Evolutionary conservation across 2,113 vertebrate genomes (phyloP).

Genomic region (Oceanites oceanicus): DNA sequence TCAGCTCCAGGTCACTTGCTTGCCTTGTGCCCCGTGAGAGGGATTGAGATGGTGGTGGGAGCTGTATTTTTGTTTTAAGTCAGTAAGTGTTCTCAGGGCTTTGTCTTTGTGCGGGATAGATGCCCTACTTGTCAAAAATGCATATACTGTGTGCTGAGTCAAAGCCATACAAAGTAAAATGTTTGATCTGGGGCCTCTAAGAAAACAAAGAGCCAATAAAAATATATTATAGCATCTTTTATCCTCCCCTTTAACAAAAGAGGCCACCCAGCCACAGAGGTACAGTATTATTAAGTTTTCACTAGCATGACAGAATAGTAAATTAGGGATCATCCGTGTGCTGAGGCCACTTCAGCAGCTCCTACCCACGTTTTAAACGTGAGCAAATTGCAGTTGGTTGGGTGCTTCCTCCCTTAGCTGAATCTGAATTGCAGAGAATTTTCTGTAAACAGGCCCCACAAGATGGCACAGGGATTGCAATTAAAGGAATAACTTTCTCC

Average conservation of each 20-base stretch:
- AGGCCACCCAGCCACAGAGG: background rate
- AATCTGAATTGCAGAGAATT: background rate
- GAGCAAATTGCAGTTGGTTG: background rate
- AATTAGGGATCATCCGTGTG: background rate
- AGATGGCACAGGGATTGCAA: background rate
- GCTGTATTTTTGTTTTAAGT: background rate
- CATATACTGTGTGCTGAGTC: background rate
- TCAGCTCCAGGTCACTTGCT: background rate
- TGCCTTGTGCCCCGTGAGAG: background rate
- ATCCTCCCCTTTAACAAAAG: background rate
- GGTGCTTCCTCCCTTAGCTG: background rate
- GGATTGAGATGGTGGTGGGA: background rate
- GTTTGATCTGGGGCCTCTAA: background rate
- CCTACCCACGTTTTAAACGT: background rate
- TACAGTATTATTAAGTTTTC: background rate
- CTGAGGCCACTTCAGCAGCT: background rate
- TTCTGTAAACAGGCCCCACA: background rate
- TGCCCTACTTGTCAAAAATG: background rate
- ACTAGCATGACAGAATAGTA: background rate
- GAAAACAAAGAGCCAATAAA: background rate
- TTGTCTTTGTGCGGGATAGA: background rate
- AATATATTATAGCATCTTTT: background rate
- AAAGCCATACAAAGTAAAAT: background rate
- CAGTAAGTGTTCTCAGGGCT: background rate
- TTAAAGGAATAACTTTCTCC: background rate